phyloP scores from a whole-genome alignment of 2,113 vertebrate genomes.

The Rhipidura dahli region DNA sequence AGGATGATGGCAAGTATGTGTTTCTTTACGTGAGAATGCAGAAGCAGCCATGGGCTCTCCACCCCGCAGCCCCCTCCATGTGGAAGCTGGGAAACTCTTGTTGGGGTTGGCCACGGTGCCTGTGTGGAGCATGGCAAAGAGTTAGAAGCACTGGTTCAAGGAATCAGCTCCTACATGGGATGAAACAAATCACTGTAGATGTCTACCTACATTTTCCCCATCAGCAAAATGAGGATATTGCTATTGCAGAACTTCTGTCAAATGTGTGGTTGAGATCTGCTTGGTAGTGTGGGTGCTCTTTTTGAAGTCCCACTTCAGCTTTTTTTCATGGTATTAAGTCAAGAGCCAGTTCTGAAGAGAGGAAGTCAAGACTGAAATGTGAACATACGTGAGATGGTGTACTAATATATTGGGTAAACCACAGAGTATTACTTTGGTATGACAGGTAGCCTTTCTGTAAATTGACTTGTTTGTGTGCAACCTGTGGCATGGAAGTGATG shows the following conservation, averaged over 20 bases:
- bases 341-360: not conserved
- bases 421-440: not conserved
- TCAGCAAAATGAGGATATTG: not conserved
- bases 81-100: not conserved
- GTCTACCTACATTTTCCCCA: not conserved
- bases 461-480: not conserved
- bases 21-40: rapidly evolving
- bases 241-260: not conserved
- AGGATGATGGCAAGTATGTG: rapidly evolving
- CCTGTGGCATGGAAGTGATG: not conserved
- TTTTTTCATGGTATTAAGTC: not conserved
- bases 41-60: not conserved
- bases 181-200: not conserved
- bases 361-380: not conserved
- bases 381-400: not conserved
- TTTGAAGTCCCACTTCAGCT: not conserved
- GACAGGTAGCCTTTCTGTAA: not conserved
- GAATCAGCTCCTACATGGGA: not conserved
- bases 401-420: not conserved
- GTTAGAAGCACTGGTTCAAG: not conserved
- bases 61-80: rapidly evolving
- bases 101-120: not conserved
- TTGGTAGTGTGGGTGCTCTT: not conserved
- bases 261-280: not conserved
- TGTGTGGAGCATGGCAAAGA: rapidly evolving